Conservation (phyloP, 2,888 invertebrate genomes). For the Cactoblastis cactorum region DNA sequence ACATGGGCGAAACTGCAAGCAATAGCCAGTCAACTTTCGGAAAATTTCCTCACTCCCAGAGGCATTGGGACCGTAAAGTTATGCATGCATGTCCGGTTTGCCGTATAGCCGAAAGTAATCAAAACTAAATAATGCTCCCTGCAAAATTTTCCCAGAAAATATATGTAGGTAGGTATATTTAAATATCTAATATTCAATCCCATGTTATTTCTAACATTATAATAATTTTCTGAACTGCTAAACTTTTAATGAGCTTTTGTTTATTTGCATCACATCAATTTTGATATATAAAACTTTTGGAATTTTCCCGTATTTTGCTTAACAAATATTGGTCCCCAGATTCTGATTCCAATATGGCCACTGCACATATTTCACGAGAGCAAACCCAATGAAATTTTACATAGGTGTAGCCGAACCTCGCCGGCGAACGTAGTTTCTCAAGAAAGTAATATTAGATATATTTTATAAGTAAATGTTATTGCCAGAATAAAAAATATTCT, state of each 20-base stretch:
- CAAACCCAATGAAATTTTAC: constrained; percentile 1
- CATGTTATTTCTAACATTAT: not conserved
- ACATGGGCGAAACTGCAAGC: too few species aligned
- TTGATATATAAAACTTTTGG: too few species aligned
- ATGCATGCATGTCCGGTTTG: not conserved
- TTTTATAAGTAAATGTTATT: too few species aligned
- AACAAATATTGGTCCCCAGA: not conserved
- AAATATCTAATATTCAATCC: constrained; percentile 1
- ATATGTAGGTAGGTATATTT: too few species aligned
- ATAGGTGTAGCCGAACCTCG: not conserved
- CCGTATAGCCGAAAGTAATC: not conserved
- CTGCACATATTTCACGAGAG: constrained; percentile 4
- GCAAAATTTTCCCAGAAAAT: not conserved
- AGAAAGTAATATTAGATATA: too few species aligned
- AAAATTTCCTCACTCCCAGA: not conserved
- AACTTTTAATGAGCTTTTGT: too few species aligned
- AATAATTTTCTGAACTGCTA: too few species aligned
- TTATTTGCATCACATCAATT: too few species aligned
- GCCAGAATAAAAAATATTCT: too few species aligned
- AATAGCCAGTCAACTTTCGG: too few species aligned
- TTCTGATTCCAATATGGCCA: not conserved
- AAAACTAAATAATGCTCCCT: not conserved
- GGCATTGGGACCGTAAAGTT: not conserved
- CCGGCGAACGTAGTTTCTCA: not conserved
- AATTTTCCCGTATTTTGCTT: not conserved